phyloP scores from a whole-genome alignment of 2,797 vertebrate species.

The Diceros bicornis region DNA sequence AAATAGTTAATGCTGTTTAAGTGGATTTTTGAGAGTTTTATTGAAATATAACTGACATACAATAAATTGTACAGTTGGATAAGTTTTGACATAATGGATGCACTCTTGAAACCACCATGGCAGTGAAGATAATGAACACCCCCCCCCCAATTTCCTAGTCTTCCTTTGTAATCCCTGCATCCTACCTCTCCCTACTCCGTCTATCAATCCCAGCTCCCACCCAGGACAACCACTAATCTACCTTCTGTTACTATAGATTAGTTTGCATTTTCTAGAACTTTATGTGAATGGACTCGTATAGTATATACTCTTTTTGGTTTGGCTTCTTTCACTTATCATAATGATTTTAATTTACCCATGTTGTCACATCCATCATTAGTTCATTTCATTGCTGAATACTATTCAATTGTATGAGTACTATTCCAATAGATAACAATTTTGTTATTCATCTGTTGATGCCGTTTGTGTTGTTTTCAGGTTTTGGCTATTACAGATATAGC shows the following conservation, averaged over 20 bases:
- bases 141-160: background rate
- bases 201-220: background rate
- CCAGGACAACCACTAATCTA: background rate
- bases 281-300: background rate
- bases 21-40: constrained; percentile 44
- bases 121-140: background rate
- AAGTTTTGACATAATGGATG: background rate
- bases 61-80: background rate
- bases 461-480: constrained; percentile 48
- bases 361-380: background rate
- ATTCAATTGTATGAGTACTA: background rate
- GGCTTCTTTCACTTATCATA: background rate
- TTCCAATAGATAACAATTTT: background rate
- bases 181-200: background rate
- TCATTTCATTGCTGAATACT: constrained; percentile 40
- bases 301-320: background rate
- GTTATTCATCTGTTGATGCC: background rate
- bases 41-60: background rate
- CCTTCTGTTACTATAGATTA: background rate
- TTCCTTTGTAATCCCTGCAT: background rate
- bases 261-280: constrained; percentile 47
- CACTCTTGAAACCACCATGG: background rate
- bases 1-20: constrained; percentile 26
- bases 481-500: constrained; percentile 28
- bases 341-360: background rate